Percentiles rank a stretch among this genome's conserved stretches.
These are phyloP conservation scores for Phallusia fumigata DNA, from an alignment of 23 tunicate species.

Conservation along the genomic window DNA sequence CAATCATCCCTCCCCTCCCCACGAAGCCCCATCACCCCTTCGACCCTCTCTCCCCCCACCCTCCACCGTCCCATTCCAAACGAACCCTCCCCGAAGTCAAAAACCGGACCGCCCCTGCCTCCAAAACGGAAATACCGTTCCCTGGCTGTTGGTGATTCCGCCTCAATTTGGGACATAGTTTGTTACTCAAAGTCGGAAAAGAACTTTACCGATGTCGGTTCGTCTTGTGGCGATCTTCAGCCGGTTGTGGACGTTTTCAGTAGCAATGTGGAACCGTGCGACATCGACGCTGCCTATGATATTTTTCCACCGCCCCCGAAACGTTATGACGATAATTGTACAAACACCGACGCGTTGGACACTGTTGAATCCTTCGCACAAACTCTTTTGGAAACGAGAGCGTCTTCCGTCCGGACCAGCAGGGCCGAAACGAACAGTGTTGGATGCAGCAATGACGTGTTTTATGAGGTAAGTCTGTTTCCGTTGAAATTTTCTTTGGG, in stretches of 20 bases:
- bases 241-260: slow-evolving; percentile 8
- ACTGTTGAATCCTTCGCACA: not conserved
- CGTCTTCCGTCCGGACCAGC: not conserved
- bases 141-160: slow-evolving; percentile 23
- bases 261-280: slow-evolving; percentile 32
- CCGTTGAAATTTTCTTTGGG: no score
- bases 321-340: not conserved
- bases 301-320: slow-evolving; percentile 40
- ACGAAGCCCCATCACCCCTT: slow-evolving; percentile 1
- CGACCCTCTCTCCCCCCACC: slow-evolving; percentile 13
- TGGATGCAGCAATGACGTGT: slow-evolving; percentile 27
- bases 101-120: slow-evolving; percentile 61
- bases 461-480: slow-evolving; percentile 17
- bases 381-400: not conserved
- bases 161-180: slow-evolving; percentile 25
- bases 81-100: not conserved
- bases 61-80: not conserved
- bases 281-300: slow-evolving; percentile 37
- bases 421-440: not conserved
- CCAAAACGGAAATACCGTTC: slow-evolving; percentile 89
- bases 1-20: slow-evolving; percentile 22
- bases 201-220: not conserved
- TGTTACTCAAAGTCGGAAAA: slow-evolving; percentile 22
- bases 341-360: not conserved
- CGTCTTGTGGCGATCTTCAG: slow-evolving; percentile 5